Percentiles rank a stretch among this genome's conserved stretches.
Conservation (phyloP, 2,888 invertebrate genomes). For the Sminthurides aquaticus region DNA sequence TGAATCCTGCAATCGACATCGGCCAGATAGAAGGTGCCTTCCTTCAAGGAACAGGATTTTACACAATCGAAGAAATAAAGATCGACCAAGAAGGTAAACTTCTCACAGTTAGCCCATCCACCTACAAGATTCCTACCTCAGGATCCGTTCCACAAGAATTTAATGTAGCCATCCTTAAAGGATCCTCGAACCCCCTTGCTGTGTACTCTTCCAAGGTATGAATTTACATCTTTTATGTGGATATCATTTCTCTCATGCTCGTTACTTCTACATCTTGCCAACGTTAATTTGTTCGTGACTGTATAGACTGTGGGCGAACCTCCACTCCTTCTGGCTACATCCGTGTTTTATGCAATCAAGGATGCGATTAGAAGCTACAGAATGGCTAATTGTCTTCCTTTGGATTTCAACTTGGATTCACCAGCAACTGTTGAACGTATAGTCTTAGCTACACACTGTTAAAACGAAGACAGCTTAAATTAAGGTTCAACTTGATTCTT, state of each 20-base stretch:
- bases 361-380: constrained; percentile 76
- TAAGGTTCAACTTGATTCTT: no score
- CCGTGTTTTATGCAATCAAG: constrained; percentile 81
- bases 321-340: constrained; percentile 80
- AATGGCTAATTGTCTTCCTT: constrained; percentile 56
- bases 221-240: constrained; percentile 5
- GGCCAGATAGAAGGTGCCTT: constrained; percentile 95
- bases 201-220: constrained; percentile 89
- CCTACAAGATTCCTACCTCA: constrained; percentile 89
- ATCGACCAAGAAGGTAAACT: constrained; percentile 75
- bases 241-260: neutral
- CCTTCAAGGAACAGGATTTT: constrained; percentile 87
- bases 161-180: constrained; percentile 82
- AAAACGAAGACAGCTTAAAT: no score
- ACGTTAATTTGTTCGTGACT: neutral
- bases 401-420: constrained; percentile 61
- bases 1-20: constrained; percentile 94
- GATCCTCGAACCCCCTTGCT: constrained; percentile 77
- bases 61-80: constrained; percentile 80
- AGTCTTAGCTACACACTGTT: constrained; percentile 68
- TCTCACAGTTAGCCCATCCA: constrained; percentile 80
- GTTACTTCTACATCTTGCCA: neutral
- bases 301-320: constrained; percentile 88
- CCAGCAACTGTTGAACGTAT: constrained; percentile 85
- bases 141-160: constrained; percentile 84